Base-by-base conservation (phyloP, 2,888 invertebrate genomes). In the Girardia tigrina region DNA sequence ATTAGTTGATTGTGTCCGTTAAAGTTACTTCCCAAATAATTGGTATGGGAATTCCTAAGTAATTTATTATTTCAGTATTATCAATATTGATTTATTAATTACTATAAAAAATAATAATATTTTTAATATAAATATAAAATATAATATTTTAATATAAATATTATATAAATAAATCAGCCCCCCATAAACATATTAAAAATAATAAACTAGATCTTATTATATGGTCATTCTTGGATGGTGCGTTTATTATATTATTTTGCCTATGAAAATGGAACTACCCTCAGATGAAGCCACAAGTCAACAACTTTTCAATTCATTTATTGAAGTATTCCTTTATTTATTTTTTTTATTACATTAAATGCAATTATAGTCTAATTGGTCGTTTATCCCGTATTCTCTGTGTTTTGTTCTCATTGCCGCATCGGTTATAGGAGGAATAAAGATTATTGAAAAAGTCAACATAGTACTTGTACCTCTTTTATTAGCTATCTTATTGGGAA, bases 171-270 rank as follows among this genome's bases (percentile, higher is more conserved):
- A n/a, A n/a, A n/a, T n/a, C n/a, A n/a, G n/a, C n/a, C n/a, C n/a
- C n/a, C n/a, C n/a, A n/a, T n/a, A n/a, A n/a, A n/a, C n/a, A n/a
- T n/a, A n/a, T n/a, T n/a, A n/a, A n/a, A n/a, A n/a, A n/a, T 56
- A 56, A 56, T 70, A 12, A 1, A 78, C 26, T 80, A 82, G 82
- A 26, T 80, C 80, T 77, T 82, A 80, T 77, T 82, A 82, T 76
- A 79, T 81, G 1, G 82, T 82, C 16, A 80, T 82, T 1, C 77
- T 81, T 8, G 82, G 82, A 0, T 82, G 82, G 82, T 82, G 82
- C 78, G 80, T 81, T 74, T 82, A 81, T 77, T 82, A 82, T 77
- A 77, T 79, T 27, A 76, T 79, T 26, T 79, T 80, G 74, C 79
- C 78, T 71, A 80, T 81, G n/a, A 26, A 23, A 1, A 27, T 77